A percentile compares a stretch with the other conserved stretches of the same genome.
These are phyloP conservation scores for Anas platyrhynchos DNA, from an alignment of 2,113 vertebrate species.

Conservation along the genomic window DNA sequence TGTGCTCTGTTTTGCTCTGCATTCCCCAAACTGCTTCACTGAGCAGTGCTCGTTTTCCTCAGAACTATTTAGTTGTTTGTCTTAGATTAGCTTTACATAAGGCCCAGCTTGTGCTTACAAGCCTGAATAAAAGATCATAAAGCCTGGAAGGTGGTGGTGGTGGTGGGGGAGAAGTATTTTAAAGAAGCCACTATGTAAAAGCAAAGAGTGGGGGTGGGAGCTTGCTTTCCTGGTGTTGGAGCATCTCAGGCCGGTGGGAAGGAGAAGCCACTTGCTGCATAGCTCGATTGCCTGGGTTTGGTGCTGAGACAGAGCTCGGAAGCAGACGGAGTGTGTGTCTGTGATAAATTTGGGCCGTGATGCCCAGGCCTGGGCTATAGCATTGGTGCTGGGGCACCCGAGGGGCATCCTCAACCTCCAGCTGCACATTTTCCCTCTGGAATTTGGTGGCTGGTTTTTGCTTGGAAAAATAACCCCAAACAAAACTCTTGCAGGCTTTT, in stretches of 20 bases:
- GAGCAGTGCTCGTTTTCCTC: background rate
- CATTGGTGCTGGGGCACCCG: background rate
- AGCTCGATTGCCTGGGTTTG: background rate
- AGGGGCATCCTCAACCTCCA: background rate
- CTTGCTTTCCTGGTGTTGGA: background rate
- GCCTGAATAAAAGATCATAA: slow-evolving; percentile 12
- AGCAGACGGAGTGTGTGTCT: background rate
- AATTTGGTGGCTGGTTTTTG: background rate
- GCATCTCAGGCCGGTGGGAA: fast-evolving
- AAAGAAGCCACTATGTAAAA: background rate
- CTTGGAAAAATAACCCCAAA: background rate
- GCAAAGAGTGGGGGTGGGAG: background rate
- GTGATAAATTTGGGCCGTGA: background rate
- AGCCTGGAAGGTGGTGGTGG: background rate
- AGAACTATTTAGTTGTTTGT: background rate
- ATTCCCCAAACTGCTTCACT: background rate
- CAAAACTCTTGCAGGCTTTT: background rate
- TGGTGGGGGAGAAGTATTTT: background rate
- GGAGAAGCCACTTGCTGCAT: background rate
- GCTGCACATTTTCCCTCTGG: background rate
- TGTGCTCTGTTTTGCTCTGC: background rate
- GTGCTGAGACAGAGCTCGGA: background rate
- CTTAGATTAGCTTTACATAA: background rate
- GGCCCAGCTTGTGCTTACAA: background rate
- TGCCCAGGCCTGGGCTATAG: background rate